Evolutionary conservation across 2,113 vertebrate genomes (phyloP), one percentile per base, ranked within the genome.

Genomic region (Peromyscus californicus): DNA sequence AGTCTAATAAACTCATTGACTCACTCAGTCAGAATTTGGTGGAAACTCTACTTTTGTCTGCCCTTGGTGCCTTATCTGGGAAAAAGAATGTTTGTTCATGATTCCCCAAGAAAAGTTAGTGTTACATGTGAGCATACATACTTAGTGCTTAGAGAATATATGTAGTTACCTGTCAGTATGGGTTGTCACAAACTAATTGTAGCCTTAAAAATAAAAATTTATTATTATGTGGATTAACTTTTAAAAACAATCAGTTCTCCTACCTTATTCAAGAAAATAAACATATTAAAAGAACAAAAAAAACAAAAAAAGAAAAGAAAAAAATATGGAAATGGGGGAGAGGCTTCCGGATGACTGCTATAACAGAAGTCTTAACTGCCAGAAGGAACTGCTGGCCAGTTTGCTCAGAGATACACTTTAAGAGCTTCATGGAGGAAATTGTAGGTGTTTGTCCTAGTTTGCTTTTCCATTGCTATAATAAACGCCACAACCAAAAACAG

Each of bases 181-280:
- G 88, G 96, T 98, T 96, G 98, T 98, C 91, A 98, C 98, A 98
- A 98, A 97, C 82, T 97, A 96, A 80, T 97, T 96, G 95, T 94
- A 97, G 98, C 93, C 96, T 97, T 97, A 98, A 57, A 74, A 63
- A 36, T 19, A 72, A 70, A 45, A 75, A 63, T 54, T 36, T 22
- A 31, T 59, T 7, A 72, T 31, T 89, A 54, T 24, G 33, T 33
- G 9, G 76, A 89, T 88, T 65, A 59, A 13, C 16, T 82, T 31
- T 39, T 54, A 24, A 70, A 69, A 24, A 67, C 16, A 26, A 45
- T 36, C 21, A 57, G 2, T 54, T 6, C 1, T 84, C n/a, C 48
- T 85, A 65, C 1, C 7, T 65, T 42, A 42, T 72, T 57, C n/a
- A 19, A 51, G n/a, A 94, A 76, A 78, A 78, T 21, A 78, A 85